Percentiles rank a stretch among this genome's conserved stretches.
These are phyloP conservation scores for Hedya salicella DNA, from an alignment of 2,888 invertebrate species.

Conservation along the genomic window DNA sequence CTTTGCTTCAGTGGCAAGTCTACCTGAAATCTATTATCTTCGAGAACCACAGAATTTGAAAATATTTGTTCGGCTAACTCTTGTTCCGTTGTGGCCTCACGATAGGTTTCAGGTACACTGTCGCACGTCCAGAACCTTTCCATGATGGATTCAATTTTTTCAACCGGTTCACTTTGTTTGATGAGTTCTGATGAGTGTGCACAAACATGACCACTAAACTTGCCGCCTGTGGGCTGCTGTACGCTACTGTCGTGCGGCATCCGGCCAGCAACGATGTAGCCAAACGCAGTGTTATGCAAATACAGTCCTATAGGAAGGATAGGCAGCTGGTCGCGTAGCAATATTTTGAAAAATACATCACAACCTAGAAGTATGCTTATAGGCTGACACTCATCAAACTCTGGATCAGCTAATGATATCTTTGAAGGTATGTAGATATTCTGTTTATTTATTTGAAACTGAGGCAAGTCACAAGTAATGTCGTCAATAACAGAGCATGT, in stretches of 20 bases:
- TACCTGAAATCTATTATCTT: background rate
- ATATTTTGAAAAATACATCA: background rate
- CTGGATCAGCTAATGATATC: background rate
- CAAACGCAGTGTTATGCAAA: background rate
- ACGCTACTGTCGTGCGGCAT: background rate
- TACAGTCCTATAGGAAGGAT: background rate
- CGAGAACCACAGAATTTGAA: background rate
- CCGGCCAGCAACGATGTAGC: background rate
- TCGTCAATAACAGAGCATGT: background rate
- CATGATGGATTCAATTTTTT: background rate
- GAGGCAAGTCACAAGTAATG: slow-evolving; percentile 1
- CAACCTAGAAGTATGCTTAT: background rate
- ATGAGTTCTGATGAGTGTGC: background rate
- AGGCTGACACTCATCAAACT: background rate
- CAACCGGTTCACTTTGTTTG: background rate
- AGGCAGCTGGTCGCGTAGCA: background rate
- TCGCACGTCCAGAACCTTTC: background rate
- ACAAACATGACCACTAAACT: background rate
- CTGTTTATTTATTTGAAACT: background rate
- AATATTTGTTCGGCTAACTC: background rate
- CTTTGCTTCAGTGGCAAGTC: background rate
- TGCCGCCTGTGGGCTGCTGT: background rate
- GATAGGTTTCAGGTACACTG: slow-evolving; percentile 2
- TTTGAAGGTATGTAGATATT: background rate
- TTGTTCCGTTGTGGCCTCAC: background rate